A percentile compares a stretch with the other conserved stretches of the same genome.
phyloP scores from a whole-genome alignment of 2,888 invertebrate species.

The Polyommatus icarus region DNA sequence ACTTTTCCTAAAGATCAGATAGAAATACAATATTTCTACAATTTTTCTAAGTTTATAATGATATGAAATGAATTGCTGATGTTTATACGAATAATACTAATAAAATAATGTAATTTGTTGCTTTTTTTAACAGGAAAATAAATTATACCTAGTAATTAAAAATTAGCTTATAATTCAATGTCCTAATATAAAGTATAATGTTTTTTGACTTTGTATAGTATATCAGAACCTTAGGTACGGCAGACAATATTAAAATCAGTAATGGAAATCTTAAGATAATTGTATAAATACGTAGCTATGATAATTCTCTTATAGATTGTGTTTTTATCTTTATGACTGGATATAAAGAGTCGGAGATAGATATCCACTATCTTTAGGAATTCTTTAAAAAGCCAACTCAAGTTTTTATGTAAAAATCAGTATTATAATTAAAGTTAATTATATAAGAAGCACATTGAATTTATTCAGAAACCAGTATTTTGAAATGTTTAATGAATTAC shows the following conservation, averaged over 20 bases:
- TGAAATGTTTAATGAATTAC: background rate
- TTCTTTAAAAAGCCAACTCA: background rate
- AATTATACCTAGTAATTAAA: no score
- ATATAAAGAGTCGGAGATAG: slow-evolving; percentile 23
- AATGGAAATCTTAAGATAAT: slow-evolving; percentile 26
- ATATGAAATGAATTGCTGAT: no score
- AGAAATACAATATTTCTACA: no score
- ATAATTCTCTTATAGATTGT: slow-evolving; percentile 12
- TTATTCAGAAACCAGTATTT: background rate
- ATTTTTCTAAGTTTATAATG: no score
- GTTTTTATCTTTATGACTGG: slow-evolving; percentile 18
- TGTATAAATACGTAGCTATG: slow-evolving; percentile 12
- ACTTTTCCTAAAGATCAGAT: no score
- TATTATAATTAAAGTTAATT: slow-evolving; percentile 5
- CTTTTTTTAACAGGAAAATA: no score
- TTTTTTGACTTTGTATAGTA: background rate
- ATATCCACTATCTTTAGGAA: slow-evolving; percentile 15
- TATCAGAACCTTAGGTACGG: background rate
- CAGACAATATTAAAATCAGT: background rate
- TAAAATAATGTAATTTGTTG: no score
- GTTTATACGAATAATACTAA: no score
- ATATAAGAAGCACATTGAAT: slow-evolving; percentile 6
- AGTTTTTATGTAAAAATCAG: slow-evolving; percentile 6
- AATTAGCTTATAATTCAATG: no score
- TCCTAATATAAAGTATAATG: background rate